Evolutionary conservation across 1,140 invertebrate species (phyloP).

Genomic region (Pogonus chalceus): DNA sequence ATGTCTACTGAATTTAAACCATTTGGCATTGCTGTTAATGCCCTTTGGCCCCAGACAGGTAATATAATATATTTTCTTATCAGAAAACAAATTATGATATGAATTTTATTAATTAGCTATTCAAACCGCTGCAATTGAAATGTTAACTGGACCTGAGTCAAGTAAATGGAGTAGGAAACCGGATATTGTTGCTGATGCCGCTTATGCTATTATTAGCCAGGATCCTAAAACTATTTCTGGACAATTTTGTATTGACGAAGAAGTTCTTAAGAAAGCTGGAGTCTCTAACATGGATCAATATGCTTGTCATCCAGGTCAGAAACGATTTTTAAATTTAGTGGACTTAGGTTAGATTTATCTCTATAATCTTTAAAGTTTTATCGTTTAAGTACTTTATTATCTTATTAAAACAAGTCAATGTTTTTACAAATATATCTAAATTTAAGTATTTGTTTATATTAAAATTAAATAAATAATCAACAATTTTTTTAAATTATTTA

Average conservation of each 20-base stretch:
- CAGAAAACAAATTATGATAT: constrained; percentile 3
- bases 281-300: constrained; percentile 82
- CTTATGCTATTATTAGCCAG: constrained; percentile 77
- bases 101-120: constrained; percentile 55
- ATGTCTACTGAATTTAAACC: constrained; percentile 87
- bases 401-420: too few species aligned
- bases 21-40: constrained; percentile 86
- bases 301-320: constrained; percentile 63
- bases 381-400: too few species aligned
- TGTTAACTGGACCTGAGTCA: constrained; percentile 69
- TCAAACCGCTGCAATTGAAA: constrained; percentile 91
- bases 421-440: too few species aligned
- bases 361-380: too few species aligned
- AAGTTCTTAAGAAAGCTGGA: constrained; percentile 69
- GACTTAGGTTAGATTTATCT: too few species aligned
- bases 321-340: too few species aligned
- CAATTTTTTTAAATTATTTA: too few species aligned
- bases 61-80: constrained; percentile 17
- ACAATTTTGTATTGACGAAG: constrained; percentile 91
- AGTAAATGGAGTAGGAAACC: constrained; percentile 57
- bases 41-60: constrained; percentile 93
- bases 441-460: too few species aligned
- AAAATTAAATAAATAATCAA: too few species aligned
- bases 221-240: constrained; percentile 74
- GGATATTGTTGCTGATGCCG: constrained; percentile 92